Base-by-base conservation (phyloP, 2,888 invertebrate species). In the Smittia aterrima region DNA sequence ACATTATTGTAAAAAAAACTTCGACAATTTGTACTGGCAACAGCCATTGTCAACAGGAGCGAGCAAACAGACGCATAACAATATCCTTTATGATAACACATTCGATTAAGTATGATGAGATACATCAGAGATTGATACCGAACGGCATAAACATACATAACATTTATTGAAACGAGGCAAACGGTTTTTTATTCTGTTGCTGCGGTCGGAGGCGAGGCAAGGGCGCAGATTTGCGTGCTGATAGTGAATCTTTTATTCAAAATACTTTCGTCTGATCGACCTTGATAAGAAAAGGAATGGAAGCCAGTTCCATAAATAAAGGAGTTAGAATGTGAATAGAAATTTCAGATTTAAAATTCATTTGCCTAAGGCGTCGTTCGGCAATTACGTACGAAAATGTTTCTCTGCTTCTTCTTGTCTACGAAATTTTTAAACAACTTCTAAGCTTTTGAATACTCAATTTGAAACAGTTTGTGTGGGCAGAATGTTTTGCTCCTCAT, bases 61-160 rank as follows among this genome's bases (percentile, higher is more conserved):
- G 6, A 70, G 27, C 32, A 72, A 72, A 62, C 38, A 58, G 32
- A 20, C 40, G 40, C 13, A 66, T 62, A 62, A 72, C 40, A 72
- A 62, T 72, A 72, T 38, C 72, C 58, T 58, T 72, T 62, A 72
- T 72, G 72, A 54, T 71, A 71, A 71, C 41, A 27, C 70, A 71
- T 71, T 72, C 72, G 72, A 72, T 72, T 72, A 72, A 72, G 62
- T 72, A 72, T 72, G 72, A 72, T 72, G 72, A 72, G 72, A 72
- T 72, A 62, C 72, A 72, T 72, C 58, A 62, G 24, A 72, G 62
- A 72, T 72, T 72, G 72, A 62, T 72, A 72, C 62, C 18, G 72
- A 20, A 38, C 32, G 24, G 40, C 62, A 32, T 25, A 70, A 22
- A 64, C 1, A 64, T 25, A 53, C 53, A 40, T 40, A 67, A 67